Conservation (phyloP, 2,113 vertebrate species). For the Engystomops pustulosus region DNA sequence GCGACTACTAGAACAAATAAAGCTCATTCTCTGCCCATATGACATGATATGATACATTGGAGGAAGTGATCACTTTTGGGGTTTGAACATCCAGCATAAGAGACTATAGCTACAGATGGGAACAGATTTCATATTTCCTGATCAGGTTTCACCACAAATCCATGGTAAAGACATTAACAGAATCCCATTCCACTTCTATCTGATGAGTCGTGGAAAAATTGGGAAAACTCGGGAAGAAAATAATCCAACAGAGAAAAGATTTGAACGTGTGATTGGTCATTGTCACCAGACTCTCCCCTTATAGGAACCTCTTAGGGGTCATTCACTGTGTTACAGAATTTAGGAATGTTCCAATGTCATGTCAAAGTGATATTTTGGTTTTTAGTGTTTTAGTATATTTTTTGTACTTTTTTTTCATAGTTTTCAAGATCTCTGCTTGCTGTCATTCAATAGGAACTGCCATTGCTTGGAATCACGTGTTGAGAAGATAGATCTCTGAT, state of each 20-base stretch:
- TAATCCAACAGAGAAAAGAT: not conserved
- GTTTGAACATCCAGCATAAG: slow-evolving; percentile 28
- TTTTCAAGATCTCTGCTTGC: too few relatives aligned
- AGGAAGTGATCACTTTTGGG: slow-evolving; percentile 44
- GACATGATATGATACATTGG: not conserved
- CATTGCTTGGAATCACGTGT: too few relatives aligned
- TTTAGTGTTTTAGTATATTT: too few relatives aligned
- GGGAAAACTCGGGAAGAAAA: not conserved
- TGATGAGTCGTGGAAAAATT: not conserved
- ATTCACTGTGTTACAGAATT: not conserved
- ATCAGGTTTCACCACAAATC: not conserved
- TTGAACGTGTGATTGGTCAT: too few relatives aligned
- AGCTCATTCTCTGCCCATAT: not conserved
- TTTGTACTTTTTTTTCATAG: too few relatives aligned
- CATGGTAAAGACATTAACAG: slow-evolving; percentile 37
- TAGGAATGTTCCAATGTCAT: not conserved
- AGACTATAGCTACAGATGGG: slow-evolving; percentile 19
- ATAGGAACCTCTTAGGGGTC: not conserved
- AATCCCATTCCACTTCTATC: not conserved
- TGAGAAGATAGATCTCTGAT: too few relatives aligned
- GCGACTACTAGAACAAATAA: slow-evolving; percentile 28
- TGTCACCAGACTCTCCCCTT: not conserved
- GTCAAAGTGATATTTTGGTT: too few relatives aligned
- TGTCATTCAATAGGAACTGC: too few relatives aligned
- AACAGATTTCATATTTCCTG: not conserved